A percentile compares a stretch with the other conserved stretches of the same genome.
phyloP scores from a whole-genome alignment of 2,888 invertebrate species.

The Cacoxenus indagator region DNA sequence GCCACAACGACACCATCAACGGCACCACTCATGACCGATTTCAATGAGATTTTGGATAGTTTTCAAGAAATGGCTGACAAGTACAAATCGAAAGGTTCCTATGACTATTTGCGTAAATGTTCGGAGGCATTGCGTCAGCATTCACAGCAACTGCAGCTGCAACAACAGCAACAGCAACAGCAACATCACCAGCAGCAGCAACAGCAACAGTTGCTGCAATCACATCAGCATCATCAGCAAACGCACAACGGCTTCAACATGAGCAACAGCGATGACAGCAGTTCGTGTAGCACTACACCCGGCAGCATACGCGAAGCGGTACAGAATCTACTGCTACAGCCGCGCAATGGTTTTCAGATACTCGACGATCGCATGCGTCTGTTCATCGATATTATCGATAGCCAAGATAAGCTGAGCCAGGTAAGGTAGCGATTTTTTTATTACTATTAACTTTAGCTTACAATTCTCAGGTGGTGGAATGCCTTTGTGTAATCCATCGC shows the following conservation, averaged over 20 bases:
- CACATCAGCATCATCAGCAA: slow-evolving; percentile 32
- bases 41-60: slow-evolving; percentile 70
- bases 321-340: slow-evolving; percentile 78
- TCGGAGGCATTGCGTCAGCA: slow-evolving; percentile 70
- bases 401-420: slow-evolving; percentile 86
- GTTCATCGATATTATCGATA: slow-evolving; percentile 86
- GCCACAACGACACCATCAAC: slow-evolving; percentile 65
- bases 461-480: no score
- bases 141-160: slow-evolving; percentile 65
- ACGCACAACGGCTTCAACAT: slow-evolving; percentile 47
- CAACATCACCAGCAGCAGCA: slow-evolving; percentile 45
- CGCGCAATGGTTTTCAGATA: slow-evolving; percentile 82
- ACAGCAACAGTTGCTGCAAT: slow-evolving; percentile 35
- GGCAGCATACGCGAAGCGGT: slow-evolving; percentile 80
- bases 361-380: slow-evolving; percentile 84
- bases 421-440: slow-evolving; percentile 70
- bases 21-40: slow-evolving; percentile 63
- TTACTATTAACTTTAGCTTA: background rate
- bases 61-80: slow-evolving; percentile 70
- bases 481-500: no score
- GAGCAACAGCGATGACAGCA: slow-evolving; percentile 64
- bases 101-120: slow-evolving; percentile 70
- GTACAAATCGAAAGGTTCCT: slow-evolving; percentile 70
- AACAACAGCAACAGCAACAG: slow-evolving; percentile 50
- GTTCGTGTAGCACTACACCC: slow-evolving; percentile 72